Conservation (phyloP, 2,797 vertebrate genomes). For the Heliangelus exortis region DNA sequence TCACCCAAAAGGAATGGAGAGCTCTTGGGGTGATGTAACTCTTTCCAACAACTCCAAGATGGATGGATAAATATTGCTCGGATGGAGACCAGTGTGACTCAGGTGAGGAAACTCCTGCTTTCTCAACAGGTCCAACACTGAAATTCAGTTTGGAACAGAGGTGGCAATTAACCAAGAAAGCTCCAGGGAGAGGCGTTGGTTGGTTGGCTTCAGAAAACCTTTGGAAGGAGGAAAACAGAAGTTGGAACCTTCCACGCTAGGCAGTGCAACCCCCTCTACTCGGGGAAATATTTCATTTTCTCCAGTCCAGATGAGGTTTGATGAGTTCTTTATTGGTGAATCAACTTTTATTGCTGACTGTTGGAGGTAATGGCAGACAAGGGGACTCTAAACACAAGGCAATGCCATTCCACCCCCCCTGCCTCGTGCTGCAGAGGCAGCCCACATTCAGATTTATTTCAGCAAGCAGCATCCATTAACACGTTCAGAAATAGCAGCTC, state of each 20-base stretch:
- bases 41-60: background rate
- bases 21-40: background rate
- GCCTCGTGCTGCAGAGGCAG: background rate
- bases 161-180: slow-evolving; percentile 16
- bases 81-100: background rate
- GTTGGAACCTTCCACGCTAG: background rate
- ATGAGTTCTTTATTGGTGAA: background rate
- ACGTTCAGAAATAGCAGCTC: slow-evolving; percentile 62
- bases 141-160: background rate
- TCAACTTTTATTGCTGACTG: background rate
- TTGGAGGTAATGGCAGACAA: background rate
- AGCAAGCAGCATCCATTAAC: slow-evolving; percentile 30
- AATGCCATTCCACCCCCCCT: background rate
- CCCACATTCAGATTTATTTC: slow-evolving; percentile 30
- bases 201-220: background rate
- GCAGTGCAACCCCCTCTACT: background rate
- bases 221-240: background rate
- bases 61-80: background rate
- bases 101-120: slow-evolving; percentile 45
- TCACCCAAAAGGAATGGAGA: background rate
- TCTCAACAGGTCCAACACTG: background rate
- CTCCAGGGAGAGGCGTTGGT: background rate
- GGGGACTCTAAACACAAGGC: background rate
- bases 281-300: background rate
- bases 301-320: background rate